phyloP scores from a whole-genome alignment of 2,797 vertebrate genomes.

The Darevskia mixta region DNA sequence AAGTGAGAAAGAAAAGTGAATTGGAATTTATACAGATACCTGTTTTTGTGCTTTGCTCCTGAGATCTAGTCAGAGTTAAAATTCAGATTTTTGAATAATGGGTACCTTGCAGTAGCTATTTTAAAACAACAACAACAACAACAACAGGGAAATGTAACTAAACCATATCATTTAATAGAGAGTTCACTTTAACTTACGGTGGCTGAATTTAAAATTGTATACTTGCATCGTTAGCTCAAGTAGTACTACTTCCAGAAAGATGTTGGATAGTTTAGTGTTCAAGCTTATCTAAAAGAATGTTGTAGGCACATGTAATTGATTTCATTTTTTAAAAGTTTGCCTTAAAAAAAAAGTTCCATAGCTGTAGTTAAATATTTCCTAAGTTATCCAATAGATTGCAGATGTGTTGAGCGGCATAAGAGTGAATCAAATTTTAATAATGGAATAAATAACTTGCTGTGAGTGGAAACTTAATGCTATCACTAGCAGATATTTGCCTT shows the following conservation, averaged over 20 bases:
- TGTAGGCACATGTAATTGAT: slow-evolving; percentile 1
- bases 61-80: neutral
- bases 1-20: neutral
- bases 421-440: neutral
- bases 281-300: neutral
- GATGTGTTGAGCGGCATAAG: neutral
- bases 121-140: too few relatives aligned
- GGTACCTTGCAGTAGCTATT: neutral
- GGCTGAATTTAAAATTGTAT: neutral
- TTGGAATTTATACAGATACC: neutral
- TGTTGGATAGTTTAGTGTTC: neutral
- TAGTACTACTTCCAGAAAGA: neutral
- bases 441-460: neutral
- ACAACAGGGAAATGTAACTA: neutral
- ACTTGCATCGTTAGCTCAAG: neutral
- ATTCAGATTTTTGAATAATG: neutral
- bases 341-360: neutral
- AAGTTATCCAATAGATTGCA: neutral
- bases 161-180: neutral
- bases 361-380: slow-evolving; percentile 6
- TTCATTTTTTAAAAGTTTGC: neutral
- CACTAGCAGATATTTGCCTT: neutral
- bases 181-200: neutral
- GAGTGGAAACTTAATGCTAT: neutral
- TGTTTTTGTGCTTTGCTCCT: neutral